Conservation (phyloP, 2,113 vertebrate genomes). For the Hepsetus odoe region DNA sequence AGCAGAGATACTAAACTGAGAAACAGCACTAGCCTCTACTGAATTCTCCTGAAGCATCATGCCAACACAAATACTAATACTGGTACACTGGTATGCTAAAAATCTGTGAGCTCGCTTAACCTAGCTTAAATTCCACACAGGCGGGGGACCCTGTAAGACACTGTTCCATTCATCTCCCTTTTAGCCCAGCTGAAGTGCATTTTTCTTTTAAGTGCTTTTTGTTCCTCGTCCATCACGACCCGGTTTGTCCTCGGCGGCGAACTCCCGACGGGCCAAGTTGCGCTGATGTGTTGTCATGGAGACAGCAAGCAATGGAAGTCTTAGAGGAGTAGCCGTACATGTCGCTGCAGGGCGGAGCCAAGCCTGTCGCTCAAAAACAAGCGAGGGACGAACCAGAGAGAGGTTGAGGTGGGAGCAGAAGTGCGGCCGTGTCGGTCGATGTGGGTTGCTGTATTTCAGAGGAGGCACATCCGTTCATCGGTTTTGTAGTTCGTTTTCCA, state of each 20-base stretch:
- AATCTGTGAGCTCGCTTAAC: background rate
- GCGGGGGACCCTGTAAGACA: background rate
- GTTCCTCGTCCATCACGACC: slow-evolving; percentile 12
- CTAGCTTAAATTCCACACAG: background rate
- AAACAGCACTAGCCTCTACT: slow-evolving; percentile 16
- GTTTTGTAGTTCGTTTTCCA: slow-evolving; percentile 3
- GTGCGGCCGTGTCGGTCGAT: slow-evolving; percentile 24
- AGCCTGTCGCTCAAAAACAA: slow-evolving; percentile 35
- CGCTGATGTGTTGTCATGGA: slow-evolving; percentile 36
- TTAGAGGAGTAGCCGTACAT: slow-evolving; percentile 24
- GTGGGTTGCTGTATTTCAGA: slow-evolving; percentile 19
- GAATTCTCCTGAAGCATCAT: slow-evolving; percentile 23
- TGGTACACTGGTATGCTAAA: background rate
- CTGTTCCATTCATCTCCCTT: background rate
- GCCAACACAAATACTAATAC: background rate
- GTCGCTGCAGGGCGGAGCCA: slow-evolving; percentile 43
- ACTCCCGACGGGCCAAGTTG: slow-evolving; percentile 25
- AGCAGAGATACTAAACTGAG: too few relatives aligned
- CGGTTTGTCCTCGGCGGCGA: slow-evolving; percentile 20
- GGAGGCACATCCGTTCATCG: slow-evolving; percentile 37
- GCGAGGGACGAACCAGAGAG: slow-evolving; percentile 8
- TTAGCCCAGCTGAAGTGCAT: background rate
- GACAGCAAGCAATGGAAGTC: slow-evolving; percentile 42
- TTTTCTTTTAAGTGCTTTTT: slow-evolving; percentile 22
- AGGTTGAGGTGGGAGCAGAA: slow-evolving; percentile 15